These are phyloP conservation scores for Anorthoa munda DNA, from an alignment of 2,888 invertebrate species.

Conservation along the genomic window DNA sequence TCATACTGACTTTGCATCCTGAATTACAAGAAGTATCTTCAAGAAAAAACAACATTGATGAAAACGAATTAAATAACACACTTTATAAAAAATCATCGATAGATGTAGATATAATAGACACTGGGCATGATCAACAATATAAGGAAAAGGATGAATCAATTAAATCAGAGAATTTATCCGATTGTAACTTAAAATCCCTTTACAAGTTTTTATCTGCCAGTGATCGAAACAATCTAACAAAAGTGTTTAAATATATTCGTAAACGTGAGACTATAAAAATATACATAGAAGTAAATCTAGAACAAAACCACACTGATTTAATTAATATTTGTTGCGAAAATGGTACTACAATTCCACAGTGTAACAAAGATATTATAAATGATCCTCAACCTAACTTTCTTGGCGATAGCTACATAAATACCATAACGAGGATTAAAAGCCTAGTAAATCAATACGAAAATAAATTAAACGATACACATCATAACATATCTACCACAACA, in stretches of 20 bases:
- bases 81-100: conserved; percentile 71
- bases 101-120: conserved; percentile 82
- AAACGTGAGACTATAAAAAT: conserved; percentile 79
- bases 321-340: conserved; percentile 75
- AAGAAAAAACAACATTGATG: conserved; percentile 53
- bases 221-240: conserved; percentile 74
- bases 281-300: conserved; percentile 77
- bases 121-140: conserved; percentile 66
- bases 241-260: conserved; percentile 77
- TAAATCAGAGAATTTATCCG: conserved; percentile 54
- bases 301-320: conserved; percentile 70
- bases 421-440: conserved; percentile 73
- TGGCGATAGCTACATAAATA: conserved; percentile 66
- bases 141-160: conserved; percentile 58
- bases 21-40: conserved; percentile 35
- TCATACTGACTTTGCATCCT: conserved; percentile 80
- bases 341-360: conserved; percentile 54
- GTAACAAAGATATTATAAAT: conserved; percentile 54
- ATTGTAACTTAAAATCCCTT: conserved; percentile 80
- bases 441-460: conserved; percentile 73
- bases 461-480: conserved; percentile 48
- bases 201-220: conserved; percentile 77
- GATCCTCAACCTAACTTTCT: conserved; percentile 24
- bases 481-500: not conserved
- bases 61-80: conserved; percentile 70